Base-by-base conservation (phyloP, 2,888 invertebrate species). In the Altica lythri region DNA sequence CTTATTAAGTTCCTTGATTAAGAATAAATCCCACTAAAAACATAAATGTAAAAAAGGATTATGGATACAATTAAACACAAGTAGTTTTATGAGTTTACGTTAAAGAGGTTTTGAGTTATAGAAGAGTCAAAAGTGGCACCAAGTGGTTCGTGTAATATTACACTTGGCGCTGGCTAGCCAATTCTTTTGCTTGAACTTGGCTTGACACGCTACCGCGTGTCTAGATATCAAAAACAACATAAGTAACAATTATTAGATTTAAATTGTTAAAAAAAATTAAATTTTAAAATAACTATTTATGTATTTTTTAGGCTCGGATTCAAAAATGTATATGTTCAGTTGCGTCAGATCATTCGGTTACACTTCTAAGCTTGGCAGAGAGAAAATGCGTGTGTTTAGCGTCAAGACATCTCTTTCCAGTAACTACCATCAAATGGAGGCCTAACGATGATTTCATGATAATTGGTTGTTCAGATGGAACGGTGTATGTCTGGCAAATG, bases 401-500 rank as follows among this genome's bases (percentile, higher is more conserved):
- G 0, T 82, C 81, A 42, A 84, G 95, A 12, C 99, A 99, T 76
- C 81, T 97, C 29, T 98, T 96, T 76, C 98, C 99, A 0, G 94
- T 99, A 16, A 89, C 92, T 16, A 89, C 88, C 19, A 95, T 98
- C 64, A 95, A 96, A 74, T 97, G 96, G 95, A 82, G 96, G 34
- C 96, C 98, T 0, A 81, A 95, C 1, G 98, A 99, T 72, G 99
- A 99, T 76, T 99, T 97, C 73, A 90, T 99, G 83, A 90, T 97
- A 62, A 94, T 98, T 12, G 95, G 94, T 0, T 96, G 96, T 75
- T 92, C 94, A 4, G 98, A 99, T 76, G 96, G 97, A 1, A 94
- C 96, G 0, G 96, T 98, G 1, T 97, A 96, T 76, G 95, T 99
- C 0, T 99, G 99, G 99, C 98, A 99, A 81, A 98, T 99, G 96